phyloP scores from a whole-genome alignment of 2,797 vertebrate species.

The Sparidentex hasta region DNA sequence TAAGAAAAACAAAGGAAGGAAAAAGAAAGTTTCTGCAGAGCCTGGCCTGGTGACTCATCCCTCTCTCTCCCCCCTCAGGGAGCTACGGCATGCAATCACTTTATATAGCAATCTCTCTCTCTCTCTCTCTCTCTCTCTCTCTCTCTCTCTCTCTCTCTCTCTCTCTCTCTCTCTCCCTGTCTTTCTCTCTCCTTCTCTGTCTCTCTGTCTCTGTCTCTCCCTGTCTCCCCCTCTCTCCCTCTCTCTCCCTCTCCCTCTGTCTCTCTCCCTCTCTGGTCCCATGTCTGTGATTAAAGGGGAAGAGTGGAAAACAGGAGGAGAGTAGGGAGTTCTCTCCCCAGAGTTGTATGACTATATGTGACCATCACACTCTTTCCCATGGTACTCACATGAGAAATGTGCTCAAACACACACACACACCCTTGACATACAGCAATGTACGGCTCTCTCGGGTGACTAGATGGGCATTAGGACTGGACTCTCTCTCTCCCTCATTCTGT shows the following conservation, averaged over 20 bases:
- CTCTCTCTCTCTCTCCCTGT: constrained; percentile 43
- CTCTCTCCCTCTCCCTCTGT: constrained; percentile 21
- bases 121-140: constrained; percentile 41
- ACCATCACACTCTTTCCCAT: constrained; percentile 65
- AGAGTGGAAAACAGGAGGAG: constrained; percentile 62
- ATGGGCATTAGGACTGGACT: not conserved
- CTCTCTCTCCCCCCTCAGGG: constrained; percentile 63
- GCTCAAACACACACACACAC: not conserved
- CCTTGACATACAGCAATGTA: not conserved
- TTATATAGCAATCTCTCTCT: constrained; percentile 80
- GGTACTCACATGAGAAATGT: constrained; percentile 42
- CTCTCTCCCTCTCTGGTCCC: constrained; percentile 46
- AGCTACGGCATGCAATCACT: constrained; percentile 82
- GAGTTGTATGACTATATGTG: constrained; percentile 52
- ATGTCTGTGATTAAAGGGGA: constrained; percentile 68
- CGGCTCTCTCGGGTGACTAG: not conserved
- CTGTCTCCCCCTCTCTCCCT: constrained; percentile 11
- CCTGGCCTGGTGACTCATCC: constrained; percentile 74
- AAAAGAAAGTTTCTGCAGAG: constrained; percentile 4
- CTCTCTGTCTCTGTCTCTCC: constrained; percentile 4
- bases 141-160: constrained; percentile 43
- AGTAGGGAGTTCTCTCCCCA: constrained; percentile 55
- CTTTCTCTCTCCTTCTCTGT: constrained; percentile 42
- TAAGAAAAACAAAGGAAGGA: not conserved
- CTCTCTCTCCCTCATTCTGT: too few relatives aligned